Evolutionary conservation across 2,888 invertebrate genomes (phyloP), one percentile per base, ranked within the genome.

Genomic region (Cybosia mesomella): DNA sequence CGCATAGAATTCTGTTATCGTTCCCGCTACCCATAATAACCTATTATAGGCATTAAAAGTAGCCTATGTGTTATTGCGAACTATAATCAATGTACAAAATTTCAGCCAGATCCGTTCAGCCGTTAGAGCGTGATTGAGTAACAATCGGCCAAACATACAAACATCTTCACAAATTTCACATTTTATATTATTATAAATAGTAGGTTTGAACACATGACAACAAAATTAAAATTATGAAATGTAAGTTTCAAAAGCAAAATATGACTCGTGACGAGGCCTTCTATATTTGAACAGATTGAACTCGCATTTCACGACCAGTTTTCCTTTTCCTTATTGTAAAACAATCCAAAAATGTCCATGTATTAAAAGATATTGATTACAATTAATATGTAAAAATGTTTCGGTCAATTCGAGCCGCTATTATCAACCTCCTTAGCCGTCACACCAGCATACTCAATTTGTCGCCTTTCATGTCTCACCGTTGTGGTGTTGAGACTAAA

Each of bases 391-490:
- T 71, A 75, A 82, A 78, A 76, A 81, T 77, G 69, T 70, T 69
- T 71, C 34, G 39, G 53, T 75, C 28, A 64, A 76, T 67, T 79
- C 81, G 76, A 81, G 72, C 70, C 74, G 77, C 70, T 70, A 70
- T 71, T 80, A 76, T 76, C 74, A 66, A 70, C 73, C 77, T 76
- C 77, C 81, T 82, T 80, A 68, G 72, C 77, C 76, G 82, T 82
- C 82, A 83, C 77, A 80, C 83, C 72, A 68, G 82, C 83, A 85
- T 85, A 83, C 85, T 83, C 85, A 87, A 89, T 89, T 88, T 87
- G 87, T 87, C 84, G 83, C 81, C 80, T 79, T 80, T 77, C 80
- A 71, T 71, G 73, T 72, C 74, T 73, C 59, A 68, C 73, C 67
- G 73, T 61, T 61, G 65, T 49, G 64, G 10, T 63, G 64, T 63